A percentile compares a stretch with the other conserved stretches of the same genome.
phyloP scores from a whole-genome alignment of 2,888 invertebrate species.

The Mycalesis mineus region DNA sequence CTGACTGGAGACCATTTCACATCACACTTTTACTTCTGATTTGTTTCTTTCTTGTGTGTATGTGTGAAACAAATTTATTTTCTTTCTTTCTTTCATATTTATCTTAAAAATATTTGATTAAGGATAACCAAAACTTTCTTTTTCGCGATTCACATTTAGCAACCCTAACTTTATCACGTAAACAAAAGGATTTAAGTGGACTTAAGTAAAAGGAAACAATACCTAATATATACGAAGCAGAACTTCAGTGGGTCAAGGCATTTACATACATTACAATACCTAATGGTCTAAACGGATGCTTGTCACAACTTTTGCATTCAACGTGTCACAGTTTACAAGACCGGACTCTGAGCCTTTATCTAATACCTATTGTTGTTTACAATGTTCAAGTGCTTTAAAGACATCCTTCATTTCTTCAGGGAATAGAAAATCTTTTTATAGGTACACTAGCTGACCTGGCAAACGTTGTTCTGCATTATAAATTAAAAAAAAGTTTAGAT shows the following conservation, averaged over 20 bases:
- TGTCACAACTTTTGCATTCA: constrained; percentile 22
- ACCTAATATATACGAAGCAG: constrained; percentile 11
- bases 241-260: constrained; percentile 18
- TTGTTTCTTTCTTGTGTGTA: too few species aligned
- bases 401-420: neutral
- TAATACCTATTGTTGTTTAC: neutral
- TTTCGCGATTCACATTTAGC: too few species aligned
- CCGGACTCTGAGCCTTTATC: constrained; percentile 7
- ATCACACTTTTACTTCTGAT: too few species aligned
- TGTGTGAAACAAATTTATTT: too few species aligned
- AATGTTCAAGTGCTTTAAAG: neutral
- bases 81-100: too few species aligned
- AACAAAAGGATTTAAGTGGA: neutral
- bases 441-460: too few species aligned
- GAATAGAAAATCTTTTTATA: neutral
- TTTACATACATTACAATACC: constrained; percentile 26
- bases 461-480: too few species aligned
- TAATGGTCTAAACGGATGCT: constrained; percentile 16
- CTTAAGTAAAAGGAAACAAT: neutral
- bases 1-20: too few species aligned
- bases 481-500: too few species aligned
- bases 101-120: too few species aligned
- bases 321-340: constrained; percentile 7
- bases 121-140: too few species aligned
- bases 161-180: too few species aligned